phyloP scores from a whole-genome alignment of 2,113 vertebrate species.

The Oceanodroma tethys region DNA sequence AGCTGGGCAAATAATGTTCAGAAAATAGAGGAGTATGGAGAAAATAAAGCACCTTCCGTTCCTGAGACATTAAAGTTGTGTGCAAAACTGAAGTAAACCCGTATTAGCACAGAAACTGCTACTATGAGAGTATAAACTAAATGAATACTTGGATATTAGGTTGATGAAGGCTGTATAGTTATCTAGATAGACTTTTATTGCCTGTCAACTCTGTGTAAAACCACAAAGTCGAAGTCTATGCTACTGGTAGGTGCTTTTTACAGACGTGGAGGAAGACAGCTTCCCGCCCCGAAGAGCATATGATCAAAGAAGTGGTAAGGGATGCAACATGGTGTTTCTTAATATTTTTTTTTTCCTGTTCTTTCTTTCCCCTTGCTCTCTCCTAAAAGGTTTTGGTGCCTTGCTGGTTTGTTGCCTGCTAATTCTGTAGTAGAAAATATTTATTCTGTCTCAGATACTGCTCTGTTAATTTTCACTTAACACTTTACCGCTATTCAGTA shows the following conservation, averaged over 20 bases:
- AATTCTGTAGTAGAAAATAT: background rate
- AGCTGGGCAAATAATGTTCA: background rate
- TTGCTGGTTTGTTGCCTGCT: background rate
- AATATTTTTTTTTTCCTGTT: background rate
- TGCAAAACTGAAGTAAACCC: background rate
- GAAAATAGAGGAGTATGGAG: background rate
- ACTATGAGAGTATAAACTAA: background rate
- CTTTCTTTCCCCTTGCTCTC: background rate
- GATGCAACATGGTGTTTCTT: constrained; percentile 4
- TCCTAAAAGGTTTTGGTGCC: background rate
- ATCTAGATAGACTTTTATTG: background rate
- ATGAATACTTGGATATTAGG: background rate
- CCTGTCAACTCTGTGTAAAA: constrained; percentile 11
- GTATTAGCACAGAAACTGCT: background rate
- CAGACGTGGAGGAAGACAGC: constrained; percentile 21
- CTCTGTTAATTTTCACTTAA: background rate
- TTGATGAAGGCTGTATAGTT: background rate
- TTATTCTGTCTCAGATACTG: background rate
- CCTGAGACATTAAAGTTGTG: background rate
- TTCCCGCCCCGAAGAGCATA: background rate
- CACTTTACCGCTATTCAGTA: background rate
- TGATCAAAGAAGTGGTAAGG: constrained; percentile 56
- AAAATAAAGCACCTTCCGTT: background rate
- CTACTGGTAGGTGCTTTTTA: constrained; percentile 43
- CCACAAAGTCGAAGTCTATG: constrained; percentile 13